phyloP scores from a whole-genome alignment of 2,113 vertebrate genomes.

The Corvus moneduloides region DNA sequence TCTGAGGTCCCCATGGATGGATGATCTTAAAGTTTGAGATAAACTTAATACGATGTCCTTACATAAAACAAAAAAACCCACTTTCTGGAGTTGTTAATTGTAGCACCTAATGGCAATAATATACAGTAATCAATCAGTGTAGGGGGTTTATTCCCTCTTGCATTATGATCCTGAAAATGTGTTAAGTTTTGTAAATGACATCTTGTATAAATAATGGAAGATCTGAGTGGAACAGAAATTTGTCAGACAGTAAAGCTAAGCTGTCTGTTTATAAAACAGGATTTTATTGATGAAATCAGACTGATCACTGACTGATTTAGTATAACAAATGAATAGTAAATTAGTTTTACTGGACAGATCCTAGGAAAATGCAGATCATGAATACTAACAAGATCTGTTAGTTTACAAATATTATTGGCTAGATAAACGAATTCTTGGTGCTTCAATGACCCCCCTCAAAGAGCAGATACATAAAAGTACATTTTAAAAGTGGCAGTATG shows the following conservation, averaged over 20 bases:
- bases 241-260: neutral
- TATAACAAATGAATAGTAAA: neutral
- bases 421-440: neutral
- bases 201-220: neutral
- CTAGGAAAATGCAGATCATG: neutral
- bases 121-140: neutral
- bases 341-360: neutral
- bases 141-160: neutral
- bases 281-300: neutral
- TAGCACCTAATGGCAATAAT: slow-evolving; percentile 15
- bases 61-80: neutral
- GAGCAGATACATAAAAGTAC: neutral
- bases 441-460: neutral
- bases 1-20: neutral
- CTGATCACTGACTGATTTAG: neutral
- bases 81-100: neutral
- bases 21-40: neutral
- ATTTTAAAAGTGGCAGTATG: neutral
- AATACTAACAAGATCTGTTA: neutral
- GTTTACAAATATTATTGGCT: neutral
- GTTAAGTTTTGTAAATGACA: neutral
- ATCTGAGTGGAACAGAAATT: neutral
- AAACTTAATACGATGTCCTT: neutral
- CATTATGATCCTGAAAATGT: neutral
- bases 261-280: neutral